Evolutionary conservation across 2,797 vertebrate genomes (phyloP).

Genomic region (Thalassophryne amazonica): DNA sequence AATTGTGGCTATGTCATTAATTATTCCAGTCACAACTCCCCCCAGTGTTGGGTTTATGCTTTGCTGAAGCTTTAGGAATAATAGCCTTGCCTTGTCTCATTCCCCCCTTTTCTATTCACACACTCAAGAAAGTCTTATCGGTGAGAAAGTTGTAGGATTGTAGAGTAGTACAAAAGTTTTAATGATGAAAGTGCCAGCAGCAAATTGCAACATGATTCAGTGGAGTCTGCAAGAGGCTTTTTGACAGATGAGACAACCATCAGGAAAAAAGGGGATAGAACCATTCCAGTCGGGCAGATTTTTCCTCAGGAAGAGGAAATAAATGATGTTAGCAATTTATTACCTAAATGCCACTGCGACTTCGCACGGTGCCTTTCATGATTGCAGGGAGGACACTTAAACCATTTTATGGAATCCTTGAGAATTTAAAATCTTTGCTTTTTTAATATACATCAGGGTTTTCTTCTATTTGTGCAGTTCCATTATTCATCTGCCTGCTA

Average conservation of each 20-base stretch:
- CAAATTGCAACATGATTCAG: slow-evolving; percentile 61
- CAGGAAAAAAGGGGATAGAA: background rate
- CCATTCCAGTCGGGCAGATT: slow-evolving; percentile 10
- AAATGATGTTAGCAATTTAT: slow-evolving; percentile 9
- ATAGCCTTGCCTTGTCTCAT: slow-evolving; percentile 6
- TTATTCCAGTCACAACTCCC: slow-evolving; percentile 9
- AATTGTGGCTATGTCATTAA: slow-evolving; percentile 24
- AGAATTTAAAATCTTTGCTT: slow-evolving; percentile 1
- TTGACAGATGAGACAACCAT: slow-evolving; percentile 42
- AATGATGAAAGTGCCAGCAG: slow-evolving; percentile 61
- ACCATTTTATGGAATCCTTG: background rate
- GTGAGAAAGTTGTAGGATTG: slow-evolving; percentile 36
- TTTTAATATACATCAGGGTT: background rate
- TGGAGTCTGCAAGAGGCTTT: slow-evolving; percentile 31
- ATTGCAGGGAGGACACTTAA: background rate
- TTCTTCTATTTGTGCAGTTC: background rate
- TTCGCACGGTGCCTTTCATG: slow-evolving; percentile 12
- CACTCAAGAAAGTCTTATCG: slow-evolving; percentile 34
- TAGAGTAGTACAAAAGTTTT: slow-evolving; percentile 48
- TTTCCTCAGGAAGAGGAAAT: slow-evolving; percentile 4
- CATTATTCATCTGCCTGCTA: slow-evolving; percentile 37
- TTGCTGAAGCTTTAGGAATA: slow-evolving; percentile 23
- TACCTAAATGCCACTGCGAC: slow-evolving; percentile 12
- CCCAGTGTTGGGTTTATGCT: background rate
- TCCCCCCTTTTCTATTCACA: slow-evolving; percentile 34